phyloP scores from a whole-genome alignment of 1,140 invertebrate species.

The Bombus sibiricus region DNA sequence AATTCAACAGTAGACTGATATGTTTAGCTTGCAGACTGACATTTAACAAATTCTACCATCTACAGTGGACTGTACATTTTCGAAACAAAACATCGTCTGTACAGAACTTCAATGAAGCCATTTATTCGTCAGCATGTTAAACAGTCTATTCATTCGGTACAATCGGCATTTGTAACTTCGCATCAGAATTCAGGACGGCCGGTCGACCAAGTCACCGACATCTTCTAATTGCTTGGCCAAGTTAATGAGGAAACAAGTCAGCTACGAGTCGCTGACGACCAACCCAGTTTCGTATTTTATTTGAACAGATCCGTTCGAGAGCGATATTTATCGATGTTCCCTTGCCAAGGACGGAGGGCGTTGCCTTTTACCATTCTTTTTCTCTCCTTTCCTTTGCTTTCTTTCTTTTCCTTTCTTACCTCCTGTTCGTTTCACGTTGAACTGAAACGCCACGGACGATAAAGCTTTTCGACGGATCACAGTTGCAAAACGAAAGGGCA shows the following conservation, averaged over 20 bases:
- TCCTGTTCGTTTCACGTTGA: slow-evolving; percentile 17
- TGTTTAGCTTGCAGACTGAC: no score
- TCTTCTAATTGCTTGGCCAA: slow-evolving; percentile 32
- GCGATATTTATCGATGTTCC: slow-evolving; percentile 65
- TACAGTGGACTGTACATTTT: not conserved
- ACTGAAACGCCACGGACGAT: slow-evolving; percentile 31
- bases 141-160: not conserved
- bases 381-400: not conserved
- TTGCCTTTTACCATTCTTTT: slow-evolving; percentile 55
- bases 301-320: slow-evolving; percentile 51
- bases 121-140: not conserved
- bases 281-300: slow-evolving; percentile 65
- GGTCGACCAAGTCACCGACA: not conserved
- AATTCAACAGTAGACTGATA: not conserved
- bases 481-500: slow-evolving; percentile 40
- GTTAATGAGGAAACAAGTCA: slow-evolving; percentile 40
- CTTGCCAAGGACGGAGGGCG: slow-evolving; percentile 55
- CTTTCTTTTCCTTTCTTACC: not conserved
- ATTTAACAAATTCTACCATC: no score
- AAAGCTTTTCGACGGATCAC: slow-evolving; percentile 26
- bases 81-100: no score
- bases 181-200: not conserved
- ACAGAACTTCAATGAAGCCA: not conserved
- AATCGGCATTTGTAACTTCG: not conserved
- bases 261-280: slow-evolving; percentile 31